These are phyloP conservation scores for Rotaria macrura DNA, from an alignment of 2,888 invertebrate species.

Conservation along the genomic window DNA sequence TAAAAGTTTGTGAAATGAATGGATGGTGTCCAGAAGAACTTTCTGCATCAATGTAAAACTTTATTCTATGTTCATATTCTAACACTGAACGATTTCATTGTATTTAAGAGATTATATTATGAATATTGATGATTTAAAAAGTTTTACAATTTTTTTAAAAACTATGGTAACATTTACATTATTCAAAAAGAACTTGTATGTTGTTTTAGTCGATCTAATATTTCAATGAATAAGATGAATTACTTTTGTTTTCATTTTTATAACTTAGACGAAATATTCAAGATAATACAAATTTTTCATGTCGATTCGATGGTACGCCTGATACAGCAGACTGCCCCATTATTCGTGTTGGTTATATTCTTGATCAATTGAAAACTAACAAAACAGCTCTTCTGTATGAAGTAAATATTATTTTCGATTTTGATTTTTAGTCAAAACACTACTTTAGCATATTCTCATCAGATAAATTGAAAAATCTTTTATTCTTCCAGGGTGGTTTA, in stretches of 20 bases:
- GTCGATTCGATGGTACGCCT: constrained; percentile 27
- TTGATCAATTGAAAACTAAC: neutral
- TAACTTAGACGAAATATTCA: neutral
- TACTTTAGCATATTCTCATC: no score
- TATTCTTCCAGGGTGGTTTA: constrained; percentile 49
- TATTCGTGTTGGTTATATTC: constrained; percentile 26
- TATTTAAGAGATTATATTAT: neutral
- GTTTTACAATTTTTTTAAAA: neutral
- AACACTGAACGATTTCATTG: neutral
- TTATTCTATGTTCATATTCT: no score
- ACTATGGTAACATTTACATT: neutral
- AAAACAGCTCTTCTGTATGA: neutral
- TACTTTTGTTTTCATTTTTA: neutral
- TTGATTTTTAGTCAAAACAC: no score
- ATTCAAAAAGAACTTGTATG: neutral
- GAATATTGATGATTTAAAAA: neutral
- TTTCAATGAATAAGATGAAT: constrained; percentile 40
- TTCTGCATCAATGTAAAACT: neutral
- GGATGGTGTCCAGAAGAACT: constrained; percentile 17
- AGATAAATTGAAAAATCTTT: no score
- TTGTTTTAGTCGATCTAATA: neutral
- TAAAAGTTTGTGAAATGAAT: neutral
- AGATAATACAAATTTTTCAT: neutral
- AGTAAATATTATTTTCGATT: neutral
- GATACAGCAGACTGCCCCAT: constrained; percentile 23